phyloP scores from a whole-genome alignment of 2,888 invertebrate genomes.

The Noctua janthina region DNA sequence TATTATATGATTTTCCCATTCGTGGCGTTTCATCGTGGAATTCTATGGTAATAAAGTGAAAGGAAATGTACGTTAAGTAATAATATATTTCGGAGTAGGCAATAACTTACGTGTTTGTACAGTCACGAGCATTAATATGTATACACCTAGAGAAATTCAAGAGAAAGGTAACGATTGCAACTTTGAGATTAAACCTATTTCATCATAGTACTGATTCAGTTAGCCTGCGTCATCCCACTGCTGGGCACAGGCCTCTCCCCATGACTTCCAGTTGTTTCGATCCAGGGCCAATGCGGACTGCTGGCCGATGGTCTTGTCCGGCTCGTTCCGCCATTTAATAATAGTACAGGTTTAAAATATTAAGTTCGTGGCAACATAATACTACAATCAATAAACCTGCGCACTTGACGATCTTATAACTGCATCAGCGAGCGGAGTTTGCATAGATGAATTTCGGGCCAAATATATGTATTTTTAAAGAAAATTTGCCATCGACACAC shows the following conservation, averaged over 20 bases:
- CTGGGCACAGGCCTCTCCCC: no score
- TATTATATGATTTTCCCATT: conserved; percentile 19
- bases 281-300: no score
- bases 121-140: conserved; percentile 4
- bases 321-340: no score
- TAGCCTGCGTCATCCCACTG: no score
- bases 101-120: conserved; percentile 21
- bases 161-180: not conserved
- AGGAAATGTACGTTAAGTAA: conserved; percentile 33
- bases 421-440: no score
- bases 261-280: no score
- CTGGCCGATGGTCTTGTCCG: no score
- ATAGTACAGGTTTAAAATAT: not conserved
- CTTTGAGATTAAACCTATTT: not conserved
- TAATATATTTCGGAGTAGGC: conserved; percentile 26
- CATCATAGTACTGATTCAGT: not conserved
- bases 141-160: not conserved
- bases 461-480: no score
- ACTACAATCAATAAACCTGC: no score
- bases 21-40: conserved; percentile 18
- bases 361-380: not conserved
- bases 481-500: no score
- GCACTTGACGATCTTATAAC: no score
- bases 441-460: no score
- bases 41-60: conserved; percentile 41